phyloP scores from a whole-genome alignment of 2,113 vertebrate genomes.

The Bungarus multicinctus region DNA sequence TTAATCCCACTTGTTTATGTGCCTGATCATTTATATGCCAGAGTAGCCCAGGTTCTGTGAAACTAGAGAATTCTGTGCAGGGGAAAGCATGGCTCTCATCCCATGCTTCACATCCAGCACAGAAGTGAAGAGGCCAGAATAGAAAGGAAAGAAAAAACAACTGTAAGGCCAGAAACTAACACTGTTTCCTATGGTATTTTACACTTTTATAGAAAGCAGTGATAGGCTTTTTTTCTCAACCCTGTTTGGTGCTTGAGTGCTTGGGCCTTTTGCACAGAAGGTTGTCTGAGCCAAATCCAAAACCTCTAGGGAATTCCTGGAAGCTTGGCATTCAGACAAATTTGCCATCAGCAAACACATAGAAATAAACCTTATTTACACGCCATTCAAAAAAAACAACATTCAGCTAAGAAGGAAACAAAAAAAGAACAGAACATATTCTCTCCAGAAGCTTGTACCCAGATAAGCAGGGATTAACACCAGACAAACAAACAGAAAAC shows the following conservation, averaged over 20 bases:
- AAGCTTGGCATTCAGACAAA: neutral
- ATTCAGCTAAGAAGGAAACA: neutral
- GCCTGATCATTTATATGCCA: neutral
- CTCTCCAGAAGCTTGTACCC: neutral
- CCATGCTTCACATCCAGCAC: neutral
- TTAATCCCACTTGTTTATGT: neutral
- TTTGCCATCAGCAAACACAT: neutral
- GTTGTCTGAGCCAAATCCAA: neutral
- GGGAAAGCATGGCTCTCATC: no score
- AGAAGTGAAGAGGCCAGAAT: neutral
- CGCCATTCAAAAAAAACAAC: neutral
- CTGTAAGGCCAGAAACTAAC: neutral
- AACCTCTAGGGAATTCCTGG: neutral
- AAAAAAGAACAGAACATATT: neutral
- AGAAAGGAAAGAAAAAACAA: neutral
- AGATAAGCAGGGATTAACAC: neutral
- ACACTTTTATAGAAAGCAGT: neutral
- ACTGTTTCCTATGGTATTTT: neutral
- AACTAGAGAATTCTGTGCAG: neutral
- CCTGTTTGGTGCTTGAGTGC: neutral
- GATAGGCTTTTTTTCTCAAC: neutral
- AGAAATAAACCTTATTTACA: neutral
- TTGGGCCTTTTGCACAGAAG: neutral
- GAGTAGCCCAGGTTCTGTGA: neutral
- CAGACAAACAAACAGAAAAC: neutral